Conservation (phyloP, 2,113 vertebrate species). For the Pungitius pungitius region DNA sequence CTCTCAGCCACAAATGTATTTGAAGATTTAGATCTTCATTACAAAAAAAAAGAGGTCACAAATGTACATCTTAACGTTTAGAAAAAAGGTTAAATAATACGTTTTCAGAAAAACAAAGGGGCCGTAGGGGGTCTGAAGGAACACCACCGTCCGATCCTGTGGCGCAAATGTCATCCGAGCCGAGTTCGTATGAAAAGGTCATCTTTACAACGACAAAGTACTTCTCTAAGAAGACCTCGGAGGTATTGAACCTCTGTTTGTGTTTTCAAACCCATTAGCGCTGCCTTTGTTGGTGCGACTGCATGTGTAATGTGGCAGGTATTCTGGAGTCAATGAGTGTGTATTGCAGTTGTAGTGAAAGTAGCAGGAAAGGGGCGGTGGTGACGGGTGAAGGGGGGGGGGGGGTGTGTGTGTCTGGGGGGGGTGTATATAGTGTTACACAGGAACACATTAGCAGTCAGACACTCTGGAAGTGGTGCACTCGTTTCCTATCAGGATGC, state of each 20-base stretch:
- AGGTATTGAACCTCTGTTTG: slow-evolving; percentile 6
- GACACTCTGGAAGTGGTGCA: slow-evolving; percentile 45
- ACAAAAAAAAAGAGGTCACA: neutral
- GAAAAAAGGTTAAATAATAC: too few relatives aligned
- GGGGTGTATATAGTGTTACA: slow-evolving; percentile 61
- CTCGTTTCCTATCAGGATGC: slow-evolving; percentile 57
- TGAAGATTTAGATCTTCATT: neutral
- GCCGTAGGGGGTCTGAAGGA: too few relatives aligned
- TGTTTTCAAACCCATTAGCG: neutral
- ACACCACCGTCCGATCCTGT: too few relatives aligned
- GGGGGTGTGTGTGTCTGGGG: slow-evolving; percentile 14
- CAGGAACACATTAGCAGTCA: slow-evolving; percentile 66
- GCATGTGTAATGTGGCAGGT: slow-evolving; percentile 18
- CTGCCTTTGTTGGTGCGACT: slow-evolving; percentile 4
- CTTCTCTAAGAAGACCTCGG: neutral
- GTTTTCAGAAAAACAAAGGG: too few relatives aligned
- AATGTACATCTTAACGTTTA: neutral
- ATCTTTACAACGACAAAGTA: neutral
- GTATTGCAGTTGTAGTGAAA: slow-evolving; percentile 6
- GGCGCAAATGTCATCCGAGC: neutral
- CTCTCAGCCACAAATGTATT: neutral
- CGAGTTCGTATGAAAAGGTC: neutral
- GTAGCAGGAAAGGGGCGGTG: slow-evolving; percentile 6
- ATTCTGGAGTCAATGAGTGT: neutral
- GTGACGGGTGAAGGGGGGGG: too few relatives aligned